A percentile compares a stretch with the other conserved stretches of the same genome.
Conservation (phyloP, 2,113 vertebrate species). For the Mus spicilegus region DNA sequence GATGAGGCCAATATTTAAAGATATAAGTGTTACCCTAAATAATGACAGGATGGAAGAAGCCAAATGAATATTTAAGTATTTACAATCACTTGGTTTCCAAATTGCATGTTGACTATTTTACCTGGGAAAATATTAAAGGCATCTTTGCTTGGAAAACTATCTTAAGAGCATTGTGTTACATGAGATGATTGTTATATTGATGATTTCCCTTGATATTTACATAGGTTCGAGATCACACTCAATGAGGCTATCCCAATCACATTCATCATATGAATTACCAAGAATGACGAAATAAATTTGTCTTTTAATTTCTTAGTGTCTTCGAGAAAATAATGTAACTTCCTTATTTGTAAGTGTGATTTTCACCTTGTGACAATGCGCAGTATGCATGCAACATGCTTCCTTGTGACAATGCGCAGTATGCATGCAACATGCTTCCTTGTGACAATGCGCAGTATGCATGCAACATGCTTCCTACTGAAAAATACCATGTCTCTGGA, state of each 20-base stretch:
- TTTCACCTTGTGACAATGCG: slow-evolving; percentile 10
- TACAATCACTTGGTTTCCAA: slow-evolving; percentile 82
- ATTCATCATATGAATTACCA: neutral
- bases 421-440: neutral
- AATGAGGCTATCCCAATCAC: neutral
- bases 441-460: neutral
- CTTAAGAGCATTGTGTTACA: slow-evolving; percentile 69
- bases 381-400: neutral
- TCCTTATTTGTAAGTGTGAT: neutral
- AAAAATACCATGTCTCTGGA: neutral
- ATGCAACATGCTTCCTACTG: neutral
- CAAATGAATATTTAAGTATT: slow-evolving; percentile 83
- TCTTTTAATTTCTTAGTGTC: slow-evolving; percentile 25
- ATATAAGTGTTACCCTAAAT: slow-evolving; percentile 83
- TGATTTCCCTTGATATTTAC: slow-evolving; percentile 58
- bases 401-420: neutral
- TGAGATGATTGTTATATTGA: slow-evolving; percentile 59
- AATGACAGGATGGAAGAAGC: slow-evolving; percentile 81
- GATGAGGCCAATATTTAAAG: slow-evolving; percentile 84
- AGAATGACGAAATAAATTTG: slow-evolving; percentile 24
- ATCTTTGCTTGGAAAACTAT: slow-evolving; percentile 74
- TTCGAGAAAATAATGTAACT: slow-evolving; percentile 10
- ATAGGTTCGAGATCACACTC: neutral
- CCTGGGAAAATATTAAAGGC: slow-evolving; percentile 77
- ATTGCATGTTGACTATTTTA: slow-evolving; percentile 78